Base-by-base conservation (phyloP, 2,797 vertebrate genomes). In the Leuciscus waleckii region DNA sequence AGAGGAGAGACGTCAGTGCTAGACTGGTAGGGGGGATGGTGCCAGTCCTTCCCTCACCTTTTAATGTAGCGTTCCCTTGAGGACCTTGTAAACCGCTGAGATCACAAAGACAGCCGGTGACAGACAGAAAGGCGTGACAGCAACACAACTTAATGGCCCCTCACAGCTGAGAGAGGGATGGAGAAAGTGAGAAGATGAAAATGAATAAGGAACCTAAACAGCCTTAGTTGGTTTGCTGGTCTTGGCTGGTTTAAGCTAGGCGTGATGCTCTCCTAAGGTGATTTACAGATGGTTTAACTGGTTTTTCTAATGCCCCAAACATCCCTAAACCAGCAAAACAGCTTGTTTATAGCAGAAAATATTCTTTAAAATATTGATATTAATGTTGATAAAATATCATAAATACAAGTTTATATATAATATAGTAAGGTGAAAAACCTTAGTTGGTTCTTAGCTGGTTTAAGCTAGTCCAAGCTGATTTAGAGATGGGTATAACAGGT, bases 71-170 rank as follows among this genome's bases (percentile, higher is more conserved):
- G 88, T 92, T 89, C 91, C 92, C 90, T 83, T 88, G 82, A 90
- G 92, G 91, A 92, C 86, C 90, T 92, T 93, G 92, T 93, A 93
- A 95, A 94, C 90, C 68, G 88, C 85, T 88, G 89, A 78, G 89
- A 91, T 87, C 87, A 91, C 91, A 91, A 90, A 92, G 90, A 90
- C 88, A 89, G 87, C 51, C 32, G 35, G 70, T 87, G 85, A 83
- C 90, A 92, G 90, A 92, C 90, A 89, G 89, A 93, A 88, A 92
- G 88, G 89, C 70, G 80, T 92, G 91, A 92, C 90, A 73, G 88
- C 4, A 81, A 88, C 54, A 90, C 41, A 79, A 32, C 92, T 85
- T 91, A 91, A 92, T 90, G 84, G 85, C 87, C 84, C 32, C 80
- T 88, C 87, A 65, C 39, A 89, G 88, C n/a, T 29, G 77, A 86